Evolutionary conservation across 2,113 vertebrate species (phyloP).

Genomic region (Tragelaphus strepsiceros): DNA sequence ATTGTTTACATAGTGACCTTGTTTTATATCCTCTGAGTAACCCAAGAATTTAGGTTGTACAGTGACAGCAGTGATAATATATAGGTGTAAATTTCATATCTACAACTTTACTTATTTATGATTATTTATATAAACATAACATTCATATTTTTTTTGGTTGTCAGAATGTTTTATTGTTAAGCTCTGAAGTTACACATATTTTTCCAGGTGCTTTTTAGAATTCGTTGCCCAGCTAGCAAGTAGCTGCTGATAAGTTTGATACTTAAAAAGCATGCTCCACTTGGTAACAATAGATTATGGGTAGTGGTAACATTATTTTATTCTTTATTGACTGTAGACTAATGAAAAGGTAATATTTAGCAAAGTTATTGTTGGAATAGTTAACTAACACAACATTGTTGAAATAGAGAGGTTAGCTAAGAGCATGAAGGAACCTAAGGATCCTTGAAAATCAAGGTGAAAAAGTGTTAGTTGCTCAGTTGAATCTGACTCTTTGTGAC

Average conservation of each 20-base stretch:
- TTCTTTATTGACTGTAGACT: not conserved
- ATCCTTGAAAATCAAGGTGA: not conserved
- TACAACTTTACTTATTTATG: not conserved
- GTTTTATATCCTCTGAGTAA: slow-evolving; percentile 34
- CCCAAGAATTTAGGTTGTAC: not conserved
- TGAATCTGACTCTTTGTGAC: not conserved
- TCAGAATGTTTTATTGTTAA: slow-evolving; percentile 43
- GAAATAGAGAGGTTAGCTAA: not conserved
- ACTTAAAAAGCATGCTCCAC: not conserved
- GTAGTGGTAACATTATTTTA: not conserved
- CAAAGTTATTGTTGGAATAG: not conserved
- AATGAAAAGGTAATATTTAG: not conserved
- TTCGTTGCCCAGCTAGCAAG: not conserved
- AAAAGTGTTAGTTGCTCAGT: not conserved
- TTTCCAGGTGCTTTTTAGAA: not conserved
- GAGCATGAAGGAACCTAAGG: not conserved
- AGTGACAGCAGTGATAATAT: not conserved
- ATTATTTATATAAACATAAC: not conserved
- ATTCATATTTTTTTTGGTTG: slow-evolving; percentile 37
- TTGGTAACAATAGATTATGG: not conserved
- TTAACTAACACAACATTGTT: not conserved
- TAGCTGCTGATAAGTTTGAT: slow-evolving; percentile 9
- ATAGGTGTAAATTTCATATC: slow-evolving; percentile 40
- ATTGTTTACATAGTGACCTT: slow-evolving; percentile 38
- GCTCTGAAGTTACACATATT: not conserved